Evolutionary conservation across 2,888 invertebrate species (phyloP).

Genomic region (Caenorhabditis zanzibari): DNA sequence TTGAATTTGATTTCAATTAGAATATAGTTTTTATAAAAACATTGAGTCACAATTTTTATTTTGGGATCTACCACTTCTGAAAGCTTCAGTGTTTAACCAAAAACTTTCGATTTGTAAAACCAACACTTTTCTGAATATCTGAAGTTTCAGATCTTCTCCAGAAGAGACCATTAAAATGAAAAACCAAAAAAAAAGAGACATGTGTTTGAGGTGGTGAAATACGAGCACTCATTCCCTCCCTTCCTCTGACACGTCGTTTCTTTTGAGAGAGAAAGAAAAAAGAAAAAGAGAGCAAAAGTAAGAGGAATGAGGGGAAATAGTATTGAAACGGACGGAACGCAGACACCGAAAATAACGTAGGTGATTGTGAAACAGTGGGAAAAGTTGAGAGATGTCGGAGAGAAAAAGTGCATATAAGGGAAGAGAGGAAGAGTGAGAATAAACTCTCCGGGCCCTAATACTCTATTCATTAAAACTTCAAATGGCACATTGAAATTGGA

Average conservation of each 20-base stretch:
- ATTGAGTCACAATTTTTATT: no score
- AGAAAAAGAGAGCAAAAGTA: constrained; percentile 41
- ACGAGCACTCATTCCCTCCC: constrained; percentile 42
- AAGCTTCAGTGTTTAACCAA: no score
- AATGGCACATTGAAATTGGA: constrained; percentile 18
- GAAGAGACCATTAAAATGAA: constrained; percentile 20
- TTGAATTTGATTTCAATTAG: no score
- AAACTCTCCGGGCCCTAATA: constrained; percentile 1
- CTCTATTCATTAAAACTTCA: constrained; percentile 31
- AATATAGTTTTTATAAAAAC: no score
- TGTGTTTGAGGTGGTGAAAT: constrained; percentile 49
- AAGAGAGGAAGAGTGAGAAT: constrained; percentile 16
- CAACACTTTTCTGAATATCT: no score
- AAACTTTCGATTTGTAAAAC: no score
- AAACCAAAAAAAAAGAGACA: constrained; percentile 35
- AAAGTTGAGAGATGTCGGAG: constrained; percentile 12
- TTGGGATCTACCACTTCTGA: no score
- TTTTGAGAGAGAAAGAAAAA: constrained; percentile 27
- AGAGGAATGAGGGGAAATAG: constrained; percentile 33
- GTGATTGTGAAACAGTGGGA: constrained; percentile 29
- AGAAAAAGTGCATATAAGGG: constrained; percentile 34
- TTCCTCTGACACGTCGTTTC: constrained; percentile 45
- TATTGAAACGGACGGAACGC: constrained; percentile 28
- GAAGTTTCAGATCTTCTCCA: neutral
- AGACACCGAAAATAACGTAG: constrained; percentile 30